Conservation (phyloP, 2,888 invertebrate species). For the Drosophila nigricruria region DNA sequence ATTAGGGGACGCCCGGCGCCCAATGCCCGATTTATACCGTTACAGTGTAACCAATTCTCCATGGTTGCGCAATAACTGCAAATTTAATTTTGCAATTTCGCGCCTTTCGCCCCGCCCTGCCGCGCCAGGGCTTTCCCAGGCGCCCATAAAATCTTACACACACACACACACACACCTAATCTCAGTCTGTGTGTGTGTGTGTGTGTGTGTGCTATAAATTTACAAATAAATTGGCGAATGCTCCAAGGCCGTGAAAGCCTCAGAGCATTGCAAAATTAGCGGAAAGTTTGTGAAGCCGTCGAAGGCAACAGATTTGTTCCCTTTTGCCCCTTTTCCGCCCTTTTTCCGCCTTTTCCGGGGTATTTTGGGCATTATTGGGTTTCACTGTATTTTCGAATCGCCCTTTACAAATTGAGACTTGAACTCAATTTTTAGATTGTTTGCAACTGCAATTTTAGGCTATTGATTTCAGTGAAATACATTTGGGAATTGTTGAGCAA, state of each 20-base stretch:
- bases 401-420: conserved; percentile 1
- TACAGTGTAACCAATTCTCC: conserved; percentile 77
- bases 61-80: conserved; percentile 81
- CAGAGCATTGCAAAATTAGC: conserved; percentile 55
- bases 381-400: background rate
- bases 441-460: background rate
- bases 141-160: conserved; percentile 47
- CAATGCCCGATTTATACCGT: conserved; percentile 66
- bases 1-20: conserved; percentile 51
- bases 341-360: conserved; percentile 7
- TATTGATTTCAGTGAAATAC: conserved; percentile 1
- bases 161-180: conserved; percentile 49
- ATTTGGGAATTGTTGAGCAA: background rate
- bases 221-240: conserved; percentile 64
- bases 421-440: conserved; percentile 1
- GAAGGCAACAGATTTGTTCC: conserved; percentile 12
- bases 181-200: conserved; percentile 34
- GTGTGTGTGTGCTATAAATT: conserved; percentile 63
- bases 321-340: conserved; percentile 8
- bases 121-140: conserved; percentile 34
- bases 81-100: conserved; percentile 80
- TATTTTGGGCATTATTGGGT: conserved; percentile 10
- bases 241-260: conserved; percentile 57
- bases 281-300: conserved; percentile 27
- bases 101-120: conserved; percentile 48